Conservation (phyloP, 2,888 invertebrate genomes). For the Dilophus febrilis region DNA sequence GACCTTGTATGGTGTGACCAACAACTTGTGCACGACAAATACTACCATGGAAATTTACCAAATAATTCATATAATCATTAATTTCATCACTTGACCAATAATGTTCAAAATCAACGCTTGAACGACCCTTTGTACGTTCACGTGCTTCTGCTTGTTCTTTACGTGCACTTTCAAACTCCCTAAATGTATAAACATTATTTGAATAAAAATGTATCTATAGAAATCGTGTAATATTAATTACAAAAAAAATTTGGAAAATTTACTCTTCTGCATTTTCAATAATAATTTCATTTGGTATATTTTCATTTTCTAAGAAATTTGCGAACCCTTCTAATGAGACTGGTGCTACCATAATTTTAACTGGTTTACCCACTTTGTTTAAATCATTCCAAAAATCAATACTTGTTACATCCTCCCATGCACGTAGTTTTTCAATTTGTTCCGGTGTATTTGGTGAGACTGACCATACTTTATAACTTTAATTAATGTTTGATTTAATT, state of each 20-base stretch:
- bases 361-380: neutral
- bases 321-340: neutral
- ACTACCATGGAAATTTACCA: conserved; percentile 31
- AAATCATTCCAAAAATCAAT: conserved; percentile 5
- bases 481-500: too few relatives aligned
- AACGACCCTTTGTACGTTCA: neutral
- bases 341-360: conserved; percentile 5
- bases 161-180: neutral
- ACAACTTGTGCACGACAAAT: conserved; percentile 33
- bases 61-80: conserved; percentile 30
- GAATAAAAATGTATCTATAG: too few relatives aligned
- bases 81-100: conserved; percentile 27
- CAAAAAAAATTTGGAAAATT: too few relatives aligned
- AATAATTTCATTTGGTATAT: neutral
- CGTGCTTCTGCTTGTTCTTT: neutral
- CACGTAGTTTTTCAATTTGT: neutral
- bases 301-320: neutral
- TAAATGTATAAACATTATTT: neutral
- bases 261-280: conserved; percentile 4
- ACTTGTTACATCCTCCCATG: conserved; percentile 2
- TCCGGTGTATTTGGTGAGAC: conserved; percentile 3
- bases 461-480: conserved; percentile 6
- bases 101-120: conserved; percentile 1
- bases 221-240: too few relatives aligned
- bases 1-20: conserved; percentile 38